Percentiles rank a stretch among this genome's conserved stretches.
phyloP scores from a whole-genome alignment of 1,140 invertebrate genomes.

The Plodia interpunctella region DNA sequence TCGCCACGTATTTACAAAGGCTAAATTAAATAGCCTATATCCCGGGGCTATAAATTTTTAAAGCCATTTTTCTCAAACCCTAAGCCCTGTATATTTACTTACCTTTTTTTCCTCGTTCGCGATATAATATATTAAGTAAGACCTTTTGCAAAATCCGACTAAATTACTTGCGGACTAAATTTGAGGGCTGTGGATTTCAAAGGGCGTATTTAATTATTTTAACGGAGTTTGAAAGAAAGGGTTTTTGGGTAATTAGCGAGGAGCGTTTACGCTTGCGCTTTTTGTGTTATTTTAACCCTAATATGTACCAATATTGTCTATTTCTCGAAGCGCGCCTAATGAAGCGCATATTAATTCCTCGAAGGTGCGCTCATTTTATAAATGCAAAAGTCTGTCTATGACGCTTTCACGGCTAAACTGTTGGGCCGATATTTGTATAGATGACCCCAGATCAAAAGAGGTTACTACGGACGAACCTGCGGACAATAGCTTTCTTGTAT shows the following conservation, averaged over 20 bases:
- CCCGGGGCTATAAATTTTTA: constrained; percentile 31
- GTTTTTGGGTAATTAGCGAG: constrained; percentile 26
- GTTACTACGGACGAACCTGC: too few relatives aligned
- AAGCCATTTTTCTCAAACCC: constrained; percentile 22
- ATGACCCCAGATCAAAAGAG: too few relatives aligned
- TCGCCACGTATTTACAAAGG: constrained; percentile 8
- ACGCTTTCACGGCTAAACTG: too few relatives aligned
- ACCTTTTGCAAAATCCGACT: constrained; percentile 38
- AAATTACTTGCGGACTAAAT: constrained; percentile 32
- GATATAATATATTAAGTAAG: constrained; percentile 39
- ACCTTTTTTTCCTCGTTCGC: constrained; percentile 27
- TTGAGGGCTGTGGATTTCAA: constrained; percentile 16
- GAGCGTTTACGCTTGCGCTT: too few relatives aligned
- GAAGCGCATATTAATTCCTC: too few relatives aligned
- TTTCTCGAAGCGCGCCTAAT: too few relatives aligned
- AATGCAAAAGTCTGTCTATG: too few relatives aligned
- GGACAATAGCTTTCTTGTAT: too few relatives aligned
- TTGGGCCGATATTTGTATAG: too few relatives aligned
- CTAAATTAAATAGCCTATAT: constrained; percentile 18
- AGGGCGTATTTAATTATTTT: constrained; percentile 44
- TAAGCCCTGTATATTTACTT: constrained; percentile 22
- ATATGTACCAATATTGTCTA: too few relatives aligned
- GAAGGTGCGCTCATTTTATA: too few relatives aligned
- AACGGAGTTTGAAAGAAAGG: constrained; percentile 34
- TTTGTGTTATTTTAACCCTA: neutral